Conservation (phyloP, 2,888 invertebrate genomes). For the Branchipolynoe longqiensis region DNA sequence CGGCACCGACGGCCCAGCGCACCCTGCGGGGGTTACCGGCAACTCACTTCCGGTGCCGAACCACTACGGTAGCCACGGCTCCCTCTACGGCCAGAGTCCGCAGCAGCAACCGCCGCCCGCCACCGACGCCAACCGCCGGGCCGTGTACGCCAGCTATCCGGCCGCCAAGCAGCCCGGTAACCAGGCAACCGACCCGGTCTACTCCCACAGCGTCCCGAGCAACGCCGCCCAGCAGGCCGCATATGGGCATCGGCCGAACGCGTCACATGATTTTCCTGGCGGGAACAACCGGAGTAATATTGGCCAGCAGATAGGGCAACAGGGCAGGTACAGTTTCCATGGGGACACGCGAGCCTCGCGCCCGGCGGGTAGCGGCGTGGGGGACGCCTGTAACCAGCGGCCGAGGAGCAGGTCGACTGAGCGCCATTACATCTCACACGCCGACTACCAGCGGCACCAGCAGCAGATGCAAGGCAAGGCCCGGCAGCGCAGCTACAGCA, state of each 20-base stretch:
- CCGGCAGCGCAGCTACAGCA: conserved; percentile 28
- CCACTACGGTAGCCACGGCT: conserved; percentile 28
- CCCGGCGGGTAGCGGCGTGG: neutral
- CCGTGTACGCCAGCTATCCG: neutral
- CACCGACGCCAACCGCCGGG: neutral
- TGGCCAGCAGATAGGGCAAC: neutral
- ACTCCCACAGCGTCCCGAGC: neutral
- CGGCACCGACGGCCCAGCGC: no score
- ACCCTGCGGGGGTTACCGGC: no score
- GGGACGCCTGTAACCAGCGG: conserved; percentile 17
- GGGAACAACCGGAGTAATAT: neutral
- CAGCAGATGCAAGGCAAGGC: neutral
- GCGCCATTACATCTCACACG: conserved; percentile 29
- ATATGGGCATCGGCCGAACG: neutral
- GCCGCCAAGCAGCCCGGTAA: neutral
- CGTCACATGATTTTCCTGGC: conserved; percentile 1
- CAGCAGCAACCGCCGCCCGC: neutral
- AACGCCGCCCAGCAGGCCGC: neutral
- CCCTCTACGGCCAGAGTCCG: conserved; percentile 4
- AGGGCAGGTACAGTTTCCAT: conserved; percentile 40
- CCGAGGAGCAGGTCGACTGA: conserved; percentile 32
- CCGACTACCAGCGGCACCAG: conserved; percentile 20
- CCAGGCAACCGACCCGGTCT: conserved; percentile 12
- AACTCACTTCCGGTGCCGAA: no score
- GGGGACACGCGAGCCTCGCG: conserved; percentile 12